phyloP scores from a whole-genome alignment of 2,113 vertebrate genomes.

The Myotis brandtii region DNA sequence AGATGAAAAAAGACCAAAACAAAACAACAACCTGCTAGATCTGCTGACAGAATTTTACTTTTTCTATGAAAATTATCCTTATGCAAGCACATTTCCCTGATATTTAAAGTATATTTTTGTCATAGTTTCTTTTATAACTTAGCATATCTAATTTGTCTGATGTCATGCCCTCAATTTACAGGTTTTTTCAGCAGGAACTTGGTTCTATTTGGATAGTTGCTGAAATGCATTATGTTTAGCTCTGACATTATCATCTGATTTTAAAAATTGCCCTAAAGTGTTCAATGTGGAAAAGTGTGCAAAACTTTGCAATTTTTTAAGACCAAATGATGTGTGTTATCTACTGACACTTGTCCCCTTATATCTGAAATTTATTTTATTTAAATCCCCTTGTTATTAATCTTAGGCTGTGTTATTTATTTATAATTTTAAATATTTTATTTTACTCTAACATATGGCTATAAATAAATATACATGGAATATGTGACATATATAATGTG shows the following conservation, averaged over 20 bases:
- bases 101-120: neutral
- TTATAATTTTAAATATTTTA: neutral
- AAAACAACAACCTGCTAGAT: neutral
- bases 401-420: neutral
- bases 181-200: neutral
- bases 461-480: neutral
- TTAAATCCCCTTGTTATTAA: neutral
- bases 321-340: neutral
- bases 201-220: neutral
- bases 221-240: neutral
- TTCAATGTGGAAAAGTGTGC: neutral
- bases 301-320: neutral
- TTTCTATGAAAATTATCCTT: constrained; percentile 3
- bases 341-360: neutral
- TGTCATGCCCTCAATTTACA: constrained; percentile 42
- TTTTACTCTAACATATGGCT: neutral
- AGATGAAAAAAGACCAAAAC: neutral
- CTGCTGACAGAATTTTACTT: neutral
- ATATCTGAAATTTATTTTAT: neutral
- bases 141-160: constrained; percentile 24
- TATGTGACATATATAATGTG: neutral
- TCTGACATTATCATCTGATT: neutral
- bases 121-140: constrained; percentile 24
- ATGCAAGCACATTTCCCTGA: constrained; percentile 10
- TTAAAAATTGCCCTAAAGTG: neutral